Evolutionary conservation across 2,888 invertebrate species (phyloP).

Genomic region (Periphyllus acericola): DNA sequence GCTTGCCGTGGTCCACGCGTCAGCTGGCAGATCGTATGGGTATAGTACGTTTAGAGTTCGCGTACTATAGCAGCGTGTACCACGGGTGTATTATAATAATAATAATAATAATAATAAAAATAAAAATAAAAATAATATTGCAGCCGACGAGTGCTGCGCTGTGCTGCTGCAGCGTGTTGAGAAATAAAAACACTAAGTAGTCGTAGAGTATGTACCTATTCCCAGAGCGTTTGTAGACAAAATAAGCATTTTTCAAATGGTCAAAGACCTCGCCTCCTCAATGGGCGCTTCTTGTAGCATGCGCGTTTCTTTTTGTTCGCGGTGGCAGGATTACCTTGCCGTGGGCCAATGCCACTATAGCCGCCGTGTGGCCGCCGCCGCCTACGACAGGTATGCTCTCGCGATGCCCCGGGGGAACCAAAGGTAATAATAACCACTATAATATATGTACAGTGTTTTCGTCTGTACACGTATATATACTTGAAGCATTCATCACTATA

Average conservation of each 20-base stretch:
- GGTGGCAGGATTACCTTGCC: constrained; percentile 46
- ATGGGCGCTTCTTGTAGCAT: background rate
- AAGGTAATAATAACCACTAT: background rate
- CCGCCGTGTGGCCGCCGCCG: no score
- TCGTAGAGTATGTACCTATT: background rate
- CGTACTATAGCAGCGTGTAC: no score
- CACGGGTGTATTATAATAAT: no score
- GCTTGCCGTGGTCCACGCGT: no score
- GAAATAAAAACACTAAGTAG: background rate
- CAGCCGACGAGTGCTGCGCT: background rate
- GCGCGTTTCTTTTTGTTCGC: constrained; percentile 38
- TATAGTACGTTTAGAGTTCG: no score
- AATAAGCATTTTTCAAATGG: constrained; percentile 12
- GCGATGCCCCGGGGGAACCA: background rate
- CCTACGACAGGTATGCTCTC: constrained; percentile 4
- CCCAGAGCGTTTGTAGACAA: background rate
- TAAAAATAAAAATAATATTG: no score
- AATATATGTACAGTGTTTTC: background rate
- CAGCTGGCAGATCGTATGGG: no score
- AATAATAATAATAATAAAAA: no score
- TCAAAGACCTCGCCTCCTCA: constrained; percentile 31
- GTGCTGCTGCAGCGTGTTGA: no score
- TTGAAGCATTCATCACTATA: background rate
- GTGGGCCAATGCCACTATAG: constrained; percentile 25
- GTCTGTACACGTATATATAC: background rate